Conservation (phyloP, 2,888 invertebrate species). For the Micoletzkya japonica region DNA sequence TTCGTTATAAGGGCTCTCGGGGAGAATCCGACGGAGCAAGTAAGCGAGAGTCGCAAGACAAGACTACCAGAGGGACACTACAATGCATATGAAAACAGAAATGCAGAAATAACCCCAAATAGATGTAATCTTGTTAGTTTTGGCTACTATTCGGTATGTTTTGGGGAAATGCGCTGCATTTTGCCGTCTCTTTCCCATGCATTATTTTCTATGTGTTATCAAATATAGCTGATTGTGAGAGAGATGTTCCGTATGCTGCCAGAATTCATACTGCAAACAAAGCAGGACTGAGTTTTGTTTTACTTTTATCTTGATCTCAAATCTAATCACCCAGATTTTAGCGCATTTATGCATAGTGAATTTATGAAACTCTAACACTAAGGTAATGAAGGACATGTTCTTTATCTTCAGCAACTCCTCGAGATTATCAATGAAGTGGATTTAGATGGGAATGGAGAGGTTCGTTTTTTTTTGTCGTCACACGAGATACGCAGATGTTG, state of each 20-base stretch:
- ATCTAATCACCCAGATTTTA: too few relatives aligned
- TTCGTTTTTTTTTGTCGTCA: not conserved
- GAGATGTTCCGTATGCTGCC: too few relatives aligned
- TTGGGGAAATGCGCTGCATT: too few relatives aligned
- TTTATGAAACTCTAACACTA: not conserved
- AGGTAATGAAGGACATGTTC: not conserved
- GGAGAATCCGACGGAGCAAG: constrained; percentile 22
- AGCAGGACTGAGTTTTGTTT: too few relatives aligned
- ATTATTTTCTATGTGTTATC: too few relatives aligned
- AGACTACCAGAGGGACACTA: not conserved
- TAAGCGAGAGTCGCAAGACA: not conserved
- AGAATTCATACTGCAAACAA: too few relatives aligned
- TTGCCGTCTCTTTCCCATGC: too few relatives aligned
- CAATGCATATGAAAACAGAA: not conserved
- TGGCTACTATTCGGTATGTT: too few relatives aligned
- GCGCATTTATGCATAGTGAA: not conserved
- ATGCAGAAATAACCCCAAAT: not conserved
- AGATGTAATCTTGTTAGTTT: not conserved
- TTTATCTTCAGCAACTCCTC: constrained; percentile 16
- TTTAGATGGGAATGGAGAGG: constrained; percentile 27
- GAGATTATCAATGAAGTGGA: constrained; percentile 22
- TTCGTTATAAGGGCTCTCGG: constrained; percentile 14
- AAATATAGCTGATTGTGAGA: too few relatives aligned
- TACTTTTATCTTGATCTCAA: too few relatives aligned
- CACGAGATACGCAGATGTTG: too few relatives aligned